Conservation (phyloP, 2,888 invertebrate species). For the Shargacucullia verbasci region DNA sequence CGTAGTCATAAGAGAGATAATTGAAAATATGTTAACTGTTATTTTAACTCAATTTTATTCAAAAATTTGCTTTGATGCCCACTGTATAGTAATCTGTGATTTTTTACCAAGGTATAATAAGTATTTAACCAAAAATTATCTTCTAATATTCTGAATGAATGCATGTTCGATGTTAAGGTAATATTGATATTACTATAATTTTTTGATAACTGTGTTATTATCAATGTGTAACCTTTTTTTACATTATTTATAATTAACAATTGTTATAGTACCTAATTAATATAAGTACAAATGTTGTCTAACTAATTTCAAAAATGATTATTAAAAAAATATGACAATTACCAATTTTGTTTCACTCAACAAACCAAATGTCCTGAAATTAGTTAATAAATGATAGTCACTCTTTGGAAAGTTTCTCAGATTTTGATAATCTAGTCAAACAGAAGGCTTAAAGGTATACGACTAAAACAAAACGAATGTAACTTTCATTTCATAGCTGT, state of each 20-base stretch:
- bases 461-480: no score
- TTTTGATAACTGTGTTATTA: conserved; percentile 27
- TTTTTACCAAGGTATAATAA: conserved; percentile 25
- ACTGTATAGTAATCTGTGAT: conserved; percentile 30
- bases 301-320: conserved; percentile 20
- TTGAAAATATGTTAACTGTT: conserved; percentile 30
- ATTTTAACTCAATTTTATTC: conserved; percentile 33
- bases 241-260: no score
- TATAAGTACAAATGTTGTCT: conserved; percentile 24
- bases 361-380: no score
- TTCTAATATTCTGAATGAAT: conserved; percentile 23
- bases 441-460: no score
- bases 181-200: conserved; percentile 28
- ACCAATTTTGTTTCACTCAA: no score
- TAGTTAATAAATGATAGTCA: no score
- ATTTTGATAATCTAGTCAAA: no score
- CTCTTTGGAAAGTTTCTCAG: no score
- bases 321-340: no score
- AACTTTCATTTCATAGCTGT: no score
- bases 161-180: conserved; percentile 26
- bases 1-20: conserved; percentile 28
- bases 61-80: conserved; percentile 27
- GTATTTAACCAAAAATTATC: conserved; percentile 20
- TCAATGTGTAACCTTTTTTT: conserved; percentile 21
- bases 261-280: no score